Percentiles rank a stretch among this genome's conserved stretches.
Conservation (phyloP, 1,140 invertebrate species). For the Aricia agestis region DNA sequence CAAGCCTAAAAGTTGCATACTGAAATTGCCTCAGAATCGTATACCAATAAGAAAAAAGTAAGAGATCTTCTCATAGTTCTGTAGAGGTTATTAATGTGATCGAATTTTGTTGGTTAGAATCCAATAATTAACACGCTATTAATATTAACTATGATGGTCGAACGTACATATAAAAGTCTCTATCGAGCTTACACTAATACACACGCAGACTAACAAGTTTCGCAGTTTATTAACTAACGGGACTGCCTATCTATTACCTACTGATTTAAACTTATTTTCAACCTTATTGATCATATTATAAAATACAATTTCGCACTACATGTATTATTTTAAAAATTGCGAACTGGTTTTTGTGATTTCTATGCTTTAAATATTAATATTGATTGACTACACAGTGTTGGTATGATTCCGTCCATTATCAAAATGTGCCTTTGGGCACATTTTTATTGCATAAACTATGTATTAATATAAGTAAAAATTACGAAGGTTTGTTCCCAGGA, state of each 20-base stretch:
- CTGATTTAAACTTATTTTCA: background rate
- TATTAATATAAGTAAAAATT: background rate
- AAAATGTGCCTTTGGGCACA: too few species aligned
- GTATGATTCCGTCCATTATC: too few species aligned
- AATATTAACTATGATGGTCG: background rate
- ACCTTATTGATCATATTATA: background rate
- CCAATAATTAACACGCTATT: background rate
- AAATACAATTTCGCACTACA: background rate
- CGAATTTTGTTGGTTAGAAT: background rate
- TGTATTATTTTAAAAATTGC: too few species aligned
- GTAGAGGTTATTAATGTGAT: background rate
- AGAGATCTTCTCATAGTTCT: background rate
- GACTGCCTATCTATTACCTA: slow-evolving; percentile 2
- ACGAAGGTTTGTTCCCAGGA: background rate
- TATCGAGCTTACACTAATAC: slow-evolving; percentile 19
- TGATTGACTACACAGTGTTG: too few species aligned
- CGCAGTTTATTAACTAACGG: slow-evolving; percentile 24
- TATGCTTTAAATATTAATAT: too few species aligned
- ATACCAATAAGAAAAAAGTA: too few species aligned
- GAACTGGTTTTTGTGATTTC: too few species aligned
- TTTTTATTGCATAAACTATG: too few species aligned
- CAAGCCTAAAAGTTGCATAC: background rate
- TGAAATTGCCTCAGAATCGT: background rate
- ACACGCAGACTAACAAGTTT: slow-evolving; percentile 17
- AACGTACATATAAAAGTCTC: slow-evolving; percentile 5